Evolutionary conservation across 2,797 vertebrate genomes (phyloP).

Genomic region (Leptodactylus fallax): DNA sequence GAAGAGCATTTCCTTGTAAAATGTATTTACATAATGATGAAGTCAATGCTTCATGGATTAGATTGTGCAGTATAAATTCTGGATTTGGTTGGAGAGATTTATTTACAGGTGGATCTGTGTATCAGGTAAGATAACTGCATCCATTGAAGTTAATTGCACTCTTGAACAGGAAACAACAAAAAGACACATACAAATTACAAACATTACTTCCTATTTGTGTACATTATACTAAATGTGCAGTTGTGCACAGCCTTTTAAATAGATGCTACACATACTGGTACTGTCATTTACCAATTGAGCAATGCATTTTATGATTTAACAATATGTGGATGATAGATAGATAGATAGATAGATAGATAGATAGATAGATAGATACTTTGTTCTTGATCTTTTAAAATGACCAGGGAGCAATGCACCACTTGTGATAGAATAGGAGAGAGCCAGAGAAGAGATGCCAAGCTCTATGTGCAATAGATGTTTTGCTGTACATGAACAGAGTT

Average conservation of each 20-base stretch:
- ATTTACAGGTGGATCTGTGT: not conserved
- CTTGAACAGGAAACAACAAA: not conserved
- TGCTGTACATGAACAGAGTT: too few relatives aligned
- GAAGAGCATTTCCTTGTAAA: not conserved
- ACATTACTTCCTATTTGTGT: not conserved
- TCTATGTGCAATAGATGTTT: too few relatives aligned
- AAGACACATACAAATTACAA: not conserved
- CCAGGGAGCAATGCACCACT: too few relatives aligned
- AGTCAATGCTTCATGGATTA: not conserved
- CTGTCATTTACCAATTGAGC: not conserved
- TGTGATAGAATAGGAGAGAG: too few relatives aligned
- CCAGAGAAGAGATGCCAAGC: too few relatives aligned
- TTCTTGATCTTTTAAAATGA: too few relatives aligned
- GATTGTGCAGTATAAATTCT: not conserved
- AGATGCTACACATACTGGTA: not conserved
- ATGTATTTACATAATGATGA: conserved; percentile 3
- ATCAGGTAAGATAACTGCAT: too few relatives aligned
- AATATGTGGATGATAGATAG: not conserved
- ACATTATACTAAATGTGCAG: not conserved
- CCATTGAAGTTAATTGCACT: not conserved
- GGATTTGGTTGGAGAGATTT: not conserved
- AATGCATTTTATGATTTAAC: not conserved
- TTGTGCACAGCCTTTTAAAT: not conserved
- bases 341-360: conserved; percentile 20
- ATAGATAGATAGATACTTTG: conserved; percentile 7